Percentiles rank a stretch among this genome's conserved stretches.
phyloP scores from a whole-genome alignment of 2,888 invertebrate species.

The Zele albiditarsus region DNA sequence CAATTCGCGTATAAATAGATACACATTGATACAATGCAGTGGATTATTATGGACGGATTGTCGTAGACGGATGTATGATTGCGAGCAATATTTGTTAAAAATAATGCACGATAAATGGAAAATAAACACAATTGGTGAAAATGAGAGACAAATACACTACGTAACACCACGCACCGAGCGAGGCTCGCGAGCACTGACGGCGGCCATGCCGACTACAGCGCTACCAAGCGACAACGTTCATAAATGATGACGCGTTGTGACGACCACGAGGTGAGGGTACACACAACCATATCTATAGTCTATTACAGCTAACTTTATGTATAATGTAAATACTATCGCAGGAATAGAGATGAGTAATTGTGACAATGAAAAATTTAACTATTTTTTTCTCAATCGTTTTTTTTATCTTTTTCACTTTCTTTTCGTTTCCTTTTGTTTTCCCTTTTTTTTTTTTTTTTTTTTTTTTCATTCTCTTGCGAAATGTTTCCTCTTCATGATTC shows the following conservation, averaged over 20 bases:
- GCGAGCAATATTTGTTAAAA: background rate
- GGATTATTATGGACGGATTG: conserved; percentile 51
- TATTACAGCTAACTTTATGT: conserved; percentile 40
- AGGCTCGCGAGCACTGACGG: conserved; percentile 69
- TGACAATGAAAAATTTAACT: background rate
- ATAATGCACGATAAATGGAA: conserved; percentile 6
- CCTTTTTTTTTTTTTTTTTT: too few relatives aligned
- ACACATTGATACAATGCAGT: conserved; percentile 1
- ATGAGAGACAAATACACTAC: conserved; percentile 38
- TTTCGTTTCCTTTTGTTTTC: background rate
- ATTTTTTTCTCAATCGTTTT: background rate
- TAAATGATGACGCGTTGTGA: background rate
- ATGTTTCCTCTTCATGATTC: too few relatives aligned
- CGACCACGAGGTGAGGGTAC: conserved; percentile 43
- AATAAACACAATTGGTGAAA: conserved; percentile 47
- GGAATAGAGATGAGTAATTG: background rate
- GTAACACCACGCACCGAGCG: conserved; percentile 67
- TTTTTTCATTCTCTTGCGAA: too few relatives aligned
- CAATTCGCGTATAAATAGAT: conserved; percentile 12
- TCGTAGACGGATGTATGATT: conserved; percentile 48
- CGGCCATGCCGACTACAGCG: conserved; percentile 66
- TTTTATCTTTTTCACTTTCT: background rate
- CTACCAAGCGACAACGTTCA: conserved; percentile 53
- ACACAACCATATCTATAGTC: conserved; percentile 30
- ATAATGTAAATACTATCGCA: background rate